Conservation (phyloP, 2,797 vertebrate species). For the Buphagus erythrorhynchus region DNA sequence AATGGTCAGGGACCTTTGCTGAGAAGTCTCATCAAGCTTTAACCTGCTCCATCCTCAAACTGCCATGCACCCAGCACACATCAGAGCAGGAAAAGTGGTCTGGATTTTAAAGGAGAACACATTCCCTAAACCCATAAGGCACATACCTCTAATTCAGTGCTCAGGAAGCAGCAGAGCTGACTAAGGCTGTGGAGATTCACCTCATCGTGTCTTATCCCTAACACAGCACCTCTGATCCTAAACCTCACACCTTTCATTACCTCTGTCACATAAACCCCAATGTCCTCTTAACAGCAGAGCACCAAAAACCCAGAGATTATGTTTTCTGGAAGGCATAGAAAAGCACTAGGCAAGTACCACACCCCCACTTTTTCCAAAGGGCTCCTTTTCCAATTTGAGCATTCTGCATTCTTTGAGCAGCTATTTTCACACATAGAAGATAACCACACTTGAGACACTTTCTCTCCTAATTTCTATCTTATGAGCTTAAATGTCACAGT, state of each 20-base stretch:
- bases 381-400: neutral
- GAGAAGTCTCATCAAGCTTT: accelerated
- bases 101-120: neutral
- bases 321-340: neutral
- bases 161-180: neutral
- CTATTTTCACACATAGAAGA: neutral
- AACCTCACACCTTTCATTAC: neutral
- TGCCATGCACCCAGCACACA: accelerated
- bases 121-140: neutral
- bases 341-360: neutral
- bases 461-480: conserved; percentile 1
- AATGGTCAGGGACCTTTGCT: neutral
- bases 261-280: neutral
- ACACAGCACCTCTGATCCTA: neutral
- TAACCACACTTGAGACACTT: neutral
- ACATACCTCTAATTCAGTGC: accelerated
- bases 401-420: neutral
- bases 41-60: neutral
- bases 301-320: neutral
- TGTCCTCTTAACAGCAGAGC: neutral
- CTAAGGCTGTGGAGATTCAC: neutral
- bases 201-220: accelerated
- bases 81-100: neutral
- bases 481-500: neutral
- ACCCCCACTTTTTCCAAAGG: neutral